Evolutionary conservation across 2,797 vertebrate genomes (phyloP).

Genomic region (Diceros bicornis): DNA sequence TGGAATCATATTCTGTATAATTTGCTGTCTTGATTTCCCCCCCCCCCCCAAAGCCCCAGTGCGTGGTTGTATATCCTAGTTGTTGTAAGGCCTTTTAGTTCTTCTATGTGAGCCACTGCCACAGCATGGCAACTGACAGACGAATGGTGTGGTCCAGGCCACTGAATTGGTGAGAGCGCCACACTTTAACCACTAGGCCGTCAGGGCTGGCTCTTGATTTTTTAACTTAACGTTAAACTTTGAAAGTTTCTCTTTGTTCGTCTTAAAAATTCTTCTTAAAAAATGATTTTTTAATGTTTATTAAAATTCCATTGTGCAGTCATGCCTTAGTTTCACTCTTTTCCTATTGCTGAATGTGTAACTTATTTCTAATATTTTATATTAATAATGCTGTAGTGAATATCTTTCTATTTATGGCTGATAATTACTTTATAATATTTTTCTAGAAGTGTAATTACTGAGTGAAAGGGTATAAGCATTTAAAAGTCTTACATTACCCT

Average conservation of each 20-base stretch:
- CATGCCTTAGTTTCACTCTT: constrained; percentile 11
- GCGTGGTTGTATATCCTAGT: too few relatives aligned
- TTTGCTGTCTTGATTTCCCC: background rate
- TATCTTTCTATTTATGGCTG: constrained; percentile 16
- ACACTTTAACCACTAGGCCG: too few relatives aligned
- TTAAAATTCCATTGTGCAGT: background rate
- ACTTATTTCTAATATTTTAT: background rate
- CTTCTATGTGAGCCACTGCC: too few relatives aligned
- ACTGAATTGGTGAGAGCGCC: too few relatives aligned
- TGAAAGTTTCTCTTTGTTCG: constrained; percentile 17
- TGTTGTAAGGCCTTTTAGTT: too few relatives aligned
- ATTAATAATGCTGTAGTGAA: background rate
- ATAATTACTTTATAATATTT: constrained; percentile 7
- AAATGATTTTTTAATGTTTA: constrained; percentile 31
- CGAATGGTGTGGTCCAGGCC: too few relatives aligned
- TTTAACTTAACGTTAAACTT: background rate
- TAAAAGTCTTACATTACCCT: constrained; percentile 1
- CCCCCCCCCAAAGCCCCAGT: too few relatives aligned
- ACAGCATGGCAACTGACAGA: too few relatives aligned
- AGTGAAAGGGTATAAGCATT: background rate
- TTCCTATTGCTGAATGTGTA: background rate
- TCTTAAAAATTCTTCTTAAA: background rate
- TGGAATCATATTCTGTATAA: background rate
- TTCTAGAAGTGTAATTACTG: background rate
- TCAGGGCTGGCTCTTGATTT: background rate